Evolutionary conservation across 2,113 vertebrate species (phyloP).

Genomic region (Aspiorhynchus laticeps): DNA sequence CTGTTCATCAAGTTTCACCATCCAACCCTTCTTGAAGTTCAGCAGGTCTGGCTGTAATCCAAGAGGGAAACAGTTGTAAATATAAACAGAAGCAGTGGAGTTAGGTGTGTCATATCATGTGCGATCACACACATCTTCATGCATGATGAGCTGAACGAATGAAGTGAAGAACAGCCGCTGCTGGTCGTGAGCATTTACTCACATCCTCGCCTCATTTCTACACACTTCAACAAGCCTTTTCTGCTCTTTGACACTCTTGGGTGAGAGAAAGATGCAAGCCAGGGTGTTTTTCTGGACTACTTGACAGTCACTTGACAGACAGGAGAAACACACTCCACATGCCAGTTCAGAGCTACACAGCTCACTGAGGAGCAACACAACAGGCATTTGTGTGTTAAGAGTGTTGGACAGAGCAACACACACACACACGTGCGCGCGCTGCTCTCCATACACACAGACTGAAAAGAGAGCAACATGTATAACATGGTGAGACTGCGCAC

Average conservation of each 20-base stretch:
- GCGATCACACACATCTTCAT: constrained; percentile 12
- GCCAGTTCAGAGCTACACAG: constrained; percentile 50
- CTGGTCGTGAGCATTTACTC: background rate
- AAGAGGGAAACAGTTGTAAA: constrained; percentile 18
- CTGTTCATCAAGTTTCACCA: constrained; percentile 81
- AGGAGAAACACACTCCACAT: constrained; percentile 50
- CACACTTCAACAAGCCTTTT: background rate
- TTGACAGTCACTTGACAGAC: constrained; percentile 1
- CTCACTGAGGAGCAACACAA: constrained; percentile 34
- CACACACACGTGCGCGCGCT: constrained; percentile 1
- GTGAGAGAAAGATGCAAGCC: constrained; percentile 3
- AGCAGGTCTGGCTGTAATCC: constrained; percentile 77
- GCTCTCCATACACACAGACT: background rate
- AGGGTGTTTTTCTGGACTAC: background rate
- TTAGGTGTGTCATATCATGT: background rate
- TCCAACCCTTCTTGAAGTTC: constrained; percentile 86
- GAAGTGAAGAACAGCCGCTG: background rate
- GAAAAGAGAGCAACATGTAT: too few species aligned
- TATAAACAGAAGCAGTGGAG: background rate
- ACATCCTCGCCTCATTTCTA: background rate
- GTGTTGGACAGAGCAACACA: constrained; percentile 46
- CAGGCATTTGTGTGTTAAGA: constrained; percentile 58
- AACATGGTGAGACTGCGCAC: too few species aligned
- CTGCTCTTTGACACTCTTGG: background rate
- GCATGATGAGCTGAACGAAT: constrained; percentile 22